Evolutionary conservation across 2,888 invertebrate species (phyloP).

Genomic region (Pyrgus malvae): DNA sequence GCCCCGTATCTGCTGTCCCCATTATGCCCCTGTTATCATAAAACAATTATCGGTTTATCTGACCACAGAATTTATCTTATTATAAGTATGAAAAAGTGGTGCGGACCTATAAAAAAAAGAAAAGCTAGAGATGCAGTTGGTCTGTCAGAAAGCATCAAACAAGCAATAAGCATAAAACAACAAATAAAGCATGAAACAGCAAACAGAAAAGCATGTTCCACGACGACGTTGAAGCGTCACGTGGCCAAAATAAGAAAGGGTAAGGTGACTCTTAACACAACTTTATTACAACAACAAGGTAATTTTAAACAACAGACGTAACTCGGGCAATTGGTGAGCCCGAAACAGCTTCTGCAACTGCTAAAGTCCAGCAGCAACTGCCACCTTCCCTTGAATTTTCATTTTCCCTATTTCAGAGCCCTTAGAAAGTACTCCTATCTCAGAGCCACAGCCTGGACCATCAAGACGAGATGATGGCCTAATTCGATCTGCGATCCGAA

Average conservation of each 20-base stretch:
- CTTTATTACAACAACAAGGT: no score
- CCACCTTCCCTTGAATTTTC: no score
- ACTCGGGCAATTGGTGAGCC: constrained; percentile 10
- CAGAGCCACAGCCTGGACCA: background rate
- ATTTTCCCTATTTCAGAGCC: background rate
- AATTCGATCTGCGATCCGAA: constrained; percentile 22
- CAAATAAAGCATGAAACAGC: constrained; percentile 26
- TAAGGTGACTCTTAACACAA: background rate
- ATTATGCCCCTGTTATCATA: constrained; percentile 14
- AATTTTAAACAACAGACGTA: constrained; percentile 22
- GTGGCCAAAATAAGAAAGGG: background rate
- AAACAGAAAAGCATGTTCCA: constrained; percentile 24
- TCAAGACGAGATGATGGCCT: background rate
- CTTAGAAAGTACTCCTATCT: background rate
- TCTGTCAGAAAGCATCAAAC: constrained; percentile 28
- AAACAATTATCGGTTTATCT: constrained; percentile 6
- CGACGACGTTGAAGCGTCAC: background rate
- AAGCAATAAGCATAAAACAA: constrained; percentile 26
- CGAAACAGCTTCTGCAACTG: constrained; percentile 12
- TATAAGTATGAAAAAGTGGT: constrained; percentile 25
- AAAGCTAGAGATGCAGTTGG: constrained; percentile 23
- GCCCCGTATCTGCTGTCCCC: constrained; percentile 9
- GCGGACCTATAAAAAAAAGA: constrained; percentile 8
- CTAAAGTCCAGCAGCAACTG: background rate
- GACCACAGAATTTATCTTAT: constrained; percentile 22